A percentile compares a stretch with the other conserved stretches of the same genome.
Evolutionary conservation across 2,113 vertebrate genomes (phyloP).

Genomic region (Piaya cayana): DNA sequence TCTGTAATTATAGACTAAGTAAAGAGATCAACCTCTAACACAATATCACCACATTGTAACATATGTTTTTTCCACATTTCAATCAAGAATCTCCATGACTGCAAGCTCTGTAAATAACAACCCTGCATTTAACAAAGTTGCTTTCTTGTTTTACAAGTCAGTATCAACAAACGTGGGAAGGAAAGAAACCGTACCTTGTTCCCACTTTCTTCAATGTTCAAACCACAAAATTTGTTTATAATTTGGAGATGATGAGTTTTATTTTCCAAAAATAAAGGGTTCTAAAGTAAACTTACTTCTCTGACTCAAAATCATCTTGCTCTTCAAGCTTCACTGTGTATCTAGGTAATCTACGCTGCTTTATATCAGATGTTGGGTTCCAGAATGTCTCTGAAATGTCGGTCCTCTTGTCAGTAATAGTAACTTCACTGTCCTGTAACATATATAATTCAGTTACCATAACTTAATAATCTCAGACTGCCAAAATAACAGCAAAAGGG

Average conservation of each 20-base stretch:
- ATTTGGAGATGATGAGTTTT: background rate
- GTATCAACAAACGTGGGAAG: background rate
- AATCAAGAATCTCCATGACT: background rate
- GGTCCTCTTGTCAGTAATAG: constrained; percentile 95
- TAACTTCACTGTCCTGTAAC: constrained; percentile 95
- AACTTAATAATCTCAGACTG: background rate
- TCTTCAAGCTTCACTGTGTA: constrained; percentile 92
- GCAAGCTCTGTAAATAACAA: background rate
- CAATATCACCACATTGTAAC: background rate
- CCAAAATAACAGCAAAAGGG: background rate
- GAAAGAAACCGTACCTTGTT: background rate
- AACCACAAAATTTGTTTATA: background rate
- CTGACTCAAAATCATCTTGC: constrained; percentile 92
- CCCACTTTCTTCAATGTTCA: background rate
- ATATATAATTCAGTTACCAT: background rate
- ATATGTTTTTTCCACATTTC: background rate
- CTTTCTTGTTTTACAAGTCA: background rate
- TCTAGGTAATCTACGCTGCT: constrained; percentile 86
- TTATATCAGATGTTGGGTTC: constrained; percentile 91
- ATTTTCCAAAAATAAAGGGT: background rate
- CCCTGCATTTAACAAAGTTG: background rate
- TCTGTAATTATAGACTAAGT: background rate
- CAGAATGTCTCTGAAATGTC: constrained; percentile 89
- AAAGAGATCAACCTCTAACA: background rate
- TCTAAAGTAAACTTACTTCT: constrained; percentile 81